These are phyloP conservation scores for Chaetura pelagica DNA, from an alignment of 2,113 vertebrate species.

Conservation along the genomic window DNA sequence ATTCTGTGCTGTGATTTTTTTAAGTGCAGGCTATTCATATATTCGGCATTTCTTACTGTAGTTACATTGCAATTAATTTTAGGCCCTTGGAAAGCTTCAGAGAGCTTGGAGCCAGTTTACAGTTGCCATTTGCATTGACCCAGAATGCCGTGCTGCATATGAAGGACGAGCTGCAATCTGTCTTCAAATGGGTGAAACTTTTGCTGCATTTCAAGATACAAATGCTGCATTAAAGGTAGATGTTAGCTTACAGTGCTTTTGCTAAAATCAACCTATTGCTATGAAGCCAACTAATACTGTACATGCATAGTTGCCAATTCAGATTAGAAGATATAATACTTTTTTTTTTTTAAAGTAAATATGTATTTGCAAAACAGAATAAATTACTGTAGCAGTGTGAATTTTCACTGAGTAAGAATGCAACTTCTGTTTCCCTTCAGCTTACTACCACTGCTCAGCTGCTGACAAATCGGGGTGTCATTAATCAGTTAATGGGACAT, in stretches of 20 bases:
- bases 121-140: constrained; percentile 70
- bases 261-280: background rate
- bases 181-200: constrained; percentile 80
- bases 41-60: background rate
- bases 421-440: constrained; percentile 55
- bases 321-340: background rate
- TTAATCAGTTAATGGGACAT: constrained; percentile 81
- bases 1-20: background rate
- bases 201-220: constrained; percentile 82
- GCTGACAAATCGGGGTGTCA: constrained; percentile 81
- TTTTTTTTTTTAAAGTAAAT: background rate
- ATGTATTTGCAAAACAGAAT: background rate
- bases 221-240: constrained; percentile 81
- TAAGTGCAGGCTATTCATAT: background rate
- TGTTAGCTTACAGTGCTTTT: background rate
- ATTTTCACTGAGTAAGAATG: background rate
- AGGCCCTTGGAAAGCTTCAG: constrained; percentile 79
- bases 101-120: constrained; percentile 84
- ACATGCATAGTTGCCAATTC: background rate
- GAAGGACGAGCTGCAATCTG: constrained; percentile 80
- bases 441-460: constrained; percentile 72
- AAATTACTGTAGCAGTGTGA: background rate
- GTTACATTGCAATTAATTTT: constrained; percentile 38
- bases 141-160: constrained; percentile 69
- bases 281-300: background rate